phyloP scores from a whole-genome alignment of 2,797 vertebrate species.

The Pelobates cultripes region DNA sequence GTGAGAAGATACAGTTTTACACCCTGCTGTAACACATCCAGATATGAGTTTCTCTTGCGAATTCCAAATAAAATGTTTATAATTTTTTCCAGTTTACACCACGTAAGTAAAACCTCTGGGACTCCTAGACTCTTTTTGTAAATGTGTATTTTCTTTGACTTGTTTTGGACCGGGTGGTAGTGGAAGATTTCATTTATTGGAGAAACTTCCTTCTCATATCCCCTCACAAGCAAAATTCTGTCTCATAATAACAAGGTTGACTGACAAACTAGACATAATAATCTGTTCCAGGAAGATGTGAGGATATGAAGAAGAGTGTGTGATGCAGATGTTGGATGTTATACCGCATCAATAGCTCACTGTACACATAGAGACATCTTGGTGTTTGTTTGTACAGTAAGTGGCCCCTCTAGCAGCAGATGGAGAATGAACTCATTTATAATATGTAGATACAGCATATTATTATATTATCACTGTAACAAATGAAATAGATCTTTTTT shows the following conservation, averaged over 20 bases:
- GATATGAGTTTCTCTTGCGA: too few species aligned
- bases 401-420: not conserved
- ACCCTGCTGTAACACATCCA: too few species aligned
- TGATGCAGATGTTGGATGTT: conserved; percentile 14
- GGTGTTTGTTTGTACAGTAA: not conserved
- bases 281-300: conserved; percentile 9
- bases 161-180: not conserved
- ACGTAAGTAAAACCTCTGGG: too few species aligned
- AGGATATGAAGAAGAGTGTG: not conserved
- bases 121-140: not conserved
- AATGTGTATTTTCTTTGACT: not conserved
- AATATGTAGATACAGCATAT: too few species aligned
- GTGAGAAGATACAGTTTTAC: too few species aligned
- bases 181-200: not conserved
- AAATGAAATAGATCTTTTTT: too few species aligned
- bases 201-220: not conserved
- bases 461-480: too few species aligned
- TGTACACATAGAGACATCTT: not conserved
- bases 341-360: not conserved
- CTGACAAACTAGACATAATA: conserved; percentile 35
- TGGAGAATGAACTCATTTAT: not conserved
- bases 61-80: too few species aligned
- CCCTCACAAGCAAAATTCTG: not conserved
- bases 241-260: conserved; percentile 25
- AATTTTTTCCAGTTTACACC: too few species aligned